Base-by-base conservation (phyloP, 1,140 invertebrate species). In the Drosophila parabipectinata region DNA sequence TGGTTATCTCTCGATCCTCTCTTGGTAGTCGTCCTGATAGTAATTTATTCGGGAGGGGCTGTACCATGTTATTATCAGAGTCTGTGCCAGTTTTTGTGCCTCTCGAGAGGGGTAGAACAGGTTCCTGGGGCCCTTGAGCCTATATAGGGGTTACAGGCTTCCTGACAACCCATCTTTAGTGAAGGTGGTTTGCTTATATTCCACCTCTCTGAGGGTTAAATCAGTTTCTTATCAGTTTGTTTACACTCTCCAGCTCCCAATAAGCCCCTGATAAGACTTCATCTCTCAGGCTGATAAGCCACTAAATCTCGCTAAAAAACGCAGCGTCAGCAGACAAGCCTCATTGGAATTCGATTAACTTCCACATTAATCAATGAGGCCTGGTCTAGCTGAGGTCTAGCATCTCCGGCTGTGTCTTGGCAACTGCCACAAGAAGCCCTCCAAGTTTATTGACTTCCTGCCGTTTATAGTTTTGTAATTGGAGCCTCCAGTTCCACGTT, bases 11-110 rank as follows among this genome's bases (percentile, higher is more conserved):
- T 6, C 32, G 26, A 21, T 18, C 9, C 45, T 41, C 63, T 51
- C 57, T 61, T 45, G 26, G 14, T 15, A 21, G 37, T 51, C 51
- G 52, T 85, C 66, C 82, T 81, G 82, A 87, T 85, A 85, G 58
- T 85, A 87, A 85, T 87, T 87, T 87, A 87, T 87, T 74, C 82
- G 72, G 82, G 74, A 78, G 69, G 58, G 68, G 74, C 74, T 82
- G 81, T 81, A 85, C 82, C 81, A 67, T 76, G 55, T 74, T 54
- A 81, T 82, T 83, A 83, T 79, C 80, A 79, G 62, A 56, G 72
- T 67, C 73, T 76, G 67, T 32, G 24, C 47, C 48, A 68, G 71
- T 67, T 77, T 68, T 66, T 56, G 54, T 75, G 55, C 45, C 41
- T 37, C 28, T 50, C 58, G 12, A 7, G 4, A 6, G 24, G 56